phyloP scores from a whole-genome alignment of 2,888 invertebrate species.

The Napeogenes sylphis region DNA sequence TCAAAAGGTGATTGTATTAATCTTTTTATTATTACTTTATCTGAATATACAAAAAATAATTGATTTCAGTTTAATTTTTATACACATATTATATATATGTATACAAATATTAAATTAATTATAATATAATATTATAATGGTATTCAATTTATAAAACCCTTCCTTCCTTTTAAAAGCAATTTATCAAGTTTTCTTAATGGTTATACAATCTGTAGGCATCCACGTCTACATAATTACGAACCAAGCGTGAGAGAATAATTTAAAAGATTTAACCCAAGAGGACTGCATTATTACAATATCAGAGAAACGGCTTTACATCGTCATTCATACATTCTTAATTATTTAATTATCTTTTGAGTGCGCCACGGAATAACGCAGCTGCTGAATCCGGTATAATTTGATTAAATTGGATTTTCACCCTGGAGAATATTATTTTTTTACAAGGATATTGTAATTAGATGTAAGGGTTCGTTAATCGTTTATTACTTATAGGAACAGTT shows the following conservation, averaged over 20 bases:
- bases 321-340: constrained; percentile 76
- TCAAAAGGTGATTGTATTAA: no score
- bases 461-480: constrained; percentile 12
- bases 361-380: constrained; percentile 55
- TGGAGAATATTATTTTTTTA: constrained; percentile 48
- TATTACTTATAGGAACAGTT: background rate
- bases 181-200: constrained; percentile 47
- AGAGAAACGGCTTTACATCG: constrained; percentile 70
- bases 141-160: background rate
- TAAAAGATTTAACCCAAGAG: constrained; percentile 72
- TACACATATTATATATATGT: no score
- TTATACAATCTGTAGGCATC: constrained; percentile 49
- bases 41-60: no score
- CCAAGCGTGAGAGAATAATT: constrained; percentile 69
- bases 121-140: no score
- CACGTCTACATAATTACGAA: constrained; percentile 61
- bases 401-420: constrained; percentile 61
- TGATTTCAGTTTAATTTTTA: no score
- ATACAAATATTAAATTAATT: no score
- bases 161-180: constrained; percentile 30
- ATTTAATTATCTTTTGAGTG: constrained; percentile 74
- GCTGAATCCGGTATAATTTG: constrained; percentile 63
- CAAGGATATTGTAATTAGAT: constrained; percentile 33
- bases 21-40: no score
- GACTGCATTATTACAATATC: constrained; percentile 75